Conservation (phyloP, 2,888 invertebrate genomes). For the Cephus runcator region DNA sequence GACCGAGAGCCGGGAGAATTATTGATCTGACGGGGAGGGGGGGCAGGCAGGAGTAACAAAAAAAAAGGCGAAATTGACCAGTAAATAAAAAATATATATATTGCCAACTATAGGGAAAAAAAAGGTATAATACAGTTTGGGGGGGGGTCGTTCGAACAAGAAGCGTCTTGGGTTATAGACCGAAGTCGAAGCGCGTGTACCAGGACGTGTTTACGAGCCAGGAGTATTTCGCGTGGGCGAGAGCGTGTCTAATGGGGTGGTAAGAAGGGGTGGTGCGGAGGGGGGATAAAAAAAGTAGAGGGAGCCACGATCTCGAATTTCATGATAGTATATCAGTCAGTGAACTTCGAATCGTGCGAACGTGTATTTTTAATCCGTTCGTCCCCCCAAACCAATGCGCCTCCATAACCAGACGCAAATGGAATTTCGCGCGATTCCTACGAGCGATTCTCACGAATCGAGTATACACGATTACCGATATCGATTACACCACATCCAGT, state of each 20-base stretch:
- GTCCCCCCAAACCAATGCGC: neutral
- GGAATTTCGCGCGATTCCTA: slow-evolving; percentile 55
- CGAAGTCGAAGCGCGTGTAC: neutral
- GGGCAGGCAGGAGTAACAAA: neutral
- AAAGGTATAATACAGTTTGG: neutral
- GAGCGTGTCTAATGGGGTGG: neutral
- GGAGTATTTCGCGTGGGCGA: neutral
- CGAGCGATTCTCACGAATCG: slow-evolving; percentile 51
- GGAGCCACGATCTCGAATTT: slow-evolving; percentile 24
- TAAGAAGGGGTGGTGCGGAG: too few species aligned
- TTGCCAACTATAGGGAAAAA: neutral
- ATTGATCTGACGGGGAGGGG: neutral
- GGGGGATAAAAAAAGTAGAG: neutral
- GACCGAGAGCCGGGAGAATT: neutral
- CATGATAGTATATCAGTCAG: slow-evolving; percentile 18
- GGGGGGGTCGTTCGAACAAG: neutral
- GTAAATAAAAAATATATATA: neutral
- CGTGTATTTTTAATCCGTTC: neutral
- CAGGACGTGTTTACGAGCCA: neutral
- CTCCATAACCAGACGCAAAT: slow-evolving; percentile 43
- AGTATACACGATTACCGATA: neutral
- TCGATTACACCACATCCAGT: neutral
- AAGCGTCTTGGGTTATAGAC: neutral
- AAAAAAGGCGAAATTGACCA: too few species aligned
- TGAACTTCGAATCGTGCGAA: slow-evolving; percentile 8